A percentile compares a stretch with the other conserved stretches of the same genome.
phyloP scores from a whole-genome alignment of 37 sponge, comb jelly and placozoan species.

The Ephydatia muelleri region DNA sequence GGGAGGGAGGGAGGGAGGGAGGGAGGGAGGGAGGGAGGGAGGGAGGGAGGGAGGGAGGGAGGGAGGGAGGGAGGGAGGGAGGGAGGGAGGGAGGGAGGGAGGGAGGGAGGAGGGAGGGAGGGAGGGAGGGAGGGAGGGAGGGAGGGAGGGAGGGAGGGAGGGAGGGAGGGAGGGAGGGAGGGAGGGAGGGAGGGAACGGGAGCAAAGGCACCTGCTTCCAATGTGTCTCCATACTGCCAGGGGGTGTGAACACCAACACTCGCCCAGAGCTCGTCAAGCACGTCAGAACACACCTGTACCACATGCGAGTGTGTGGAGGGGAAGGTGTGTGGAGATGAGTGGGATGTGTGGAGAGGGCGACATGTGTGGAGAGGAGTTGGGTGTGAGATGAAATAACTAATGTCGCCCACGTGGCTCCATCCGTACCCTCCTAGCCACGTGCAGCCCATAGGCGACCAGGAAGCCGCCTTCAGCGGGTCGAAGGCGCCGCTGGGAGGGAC shows the following conservation, averaged over 20 bases:
- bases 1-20: slow-evolving; percentile 5
- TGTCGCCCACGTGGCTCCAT: too few species aligned
- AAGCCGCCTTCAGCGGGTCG: not conserved
- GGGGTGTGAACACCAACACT: slow-evolving; percentile 31
- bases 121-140: not conserved
- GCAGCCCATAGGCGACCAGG: not conserved
- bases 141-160: not conserved
- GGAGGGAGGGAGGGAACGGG: not conserved
- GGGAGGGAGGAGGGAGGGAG: slow-evolving; percentile 1
- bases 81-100: not conserved
- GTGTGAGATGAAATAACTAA: too few species aligned
- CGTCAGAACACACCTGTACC: slow-evolving; percentile 22
- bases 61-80: not conserved
- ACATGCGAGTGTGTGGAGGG: too few species aligned
- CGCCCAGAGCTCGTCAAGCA: slow-evolving; percentile 19
- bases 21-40: not conserved
- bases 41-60: not conserved
- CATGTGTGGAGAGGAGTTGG: too few species aligned
- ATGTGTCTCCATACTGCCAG: not conserved
- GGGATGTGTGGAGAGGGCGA: too few species aligned
- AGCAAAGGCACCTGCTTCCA: slow-evolving; percentile 8
- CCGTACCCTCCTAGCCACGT: not conserved
- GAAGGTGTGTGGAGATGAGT: too few species aligned
- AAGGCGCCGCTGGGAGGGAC: not conserved
- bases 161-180: not conserved